Evolutionary conservation across 2,797 vertebrate genomes (phyloP).

Genomic region (Anguilla megastoma): DNA sequence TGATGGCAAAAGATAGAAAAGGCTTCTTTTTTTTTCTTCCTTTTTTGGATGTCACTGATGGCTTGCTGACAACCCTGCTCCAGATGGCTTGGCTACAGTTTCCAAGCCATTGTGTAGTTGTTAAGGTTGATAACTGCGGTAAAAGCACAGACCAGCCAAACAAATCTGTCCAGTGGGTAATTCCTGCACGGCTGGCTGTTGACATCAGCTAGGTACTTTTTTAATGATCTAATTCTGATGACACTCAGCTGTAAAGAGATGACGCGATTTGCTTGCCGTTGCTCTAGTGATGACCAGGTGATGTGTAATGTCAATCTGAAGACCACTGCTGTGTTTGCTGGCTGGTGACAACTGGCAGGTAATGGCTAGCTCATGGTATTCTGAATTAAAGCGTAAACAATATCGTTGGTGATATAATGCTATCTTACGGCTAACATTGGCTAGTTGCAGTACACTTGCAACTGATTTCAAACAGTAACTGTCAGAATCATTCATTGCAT

Average conservation of each 20-base stretch:
- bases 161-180: neutral
- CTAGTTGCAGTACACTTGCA: neutral
- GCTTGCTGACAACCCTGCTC: neutral
- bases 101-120: neutral
- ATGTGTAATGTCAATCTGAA: neutral
- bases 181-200: neutral
- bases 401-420: neutral
- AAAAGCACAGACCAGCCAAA: neutral
- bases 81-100: neutral
- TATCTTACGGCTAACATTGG: neutral
- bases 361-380: neutral
- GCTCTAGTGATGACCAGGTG: neutral
- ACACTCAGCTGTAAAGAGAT: neutral
- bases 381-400: neutral
- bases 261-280: neutral
- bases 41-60: neutral
- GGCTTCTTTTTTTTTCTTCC: too few species aligned
- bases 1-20: too few species aligned
- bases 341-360: neutral
- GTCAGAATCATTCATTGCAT: neutral
- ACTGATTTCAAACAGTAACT: neutral
- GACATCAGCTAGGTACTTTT: neutral
- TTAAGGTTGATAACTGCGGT: neutral
- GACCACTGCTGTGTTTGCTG: neutral
- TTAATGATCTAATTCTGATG: neutral